A percentile compares a stretch with the other conserved stretches of the same genome.
Evolutionary conservation across 1,140 invertebrate genomes (phyloP).

Genomic region (Nilaparvata lugens): DNA sequence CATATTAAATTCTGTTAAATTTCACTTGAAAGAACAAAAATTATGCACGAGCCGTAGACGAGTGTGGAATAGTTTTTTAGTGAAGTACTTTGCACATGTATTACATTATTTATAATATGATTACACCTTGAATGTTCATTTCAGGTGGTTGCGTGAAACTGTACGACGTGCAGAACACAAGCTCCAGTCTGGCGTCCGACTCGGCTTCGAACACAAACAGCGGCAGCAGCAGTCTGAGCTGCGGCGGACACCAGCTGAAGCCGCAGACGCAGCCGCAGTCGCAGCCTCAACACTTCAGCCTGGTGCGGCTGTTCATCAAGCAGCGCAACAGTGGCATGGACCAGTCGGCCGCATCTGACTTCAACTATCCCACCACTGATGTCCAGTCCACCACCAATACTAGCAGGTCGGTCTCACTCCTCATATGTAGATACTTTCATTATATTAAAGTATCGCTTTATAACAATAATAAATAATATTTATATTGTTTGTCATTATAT

Average conservation of each 20-base stretch:
- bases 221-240: slow-evolving; percentile 33
- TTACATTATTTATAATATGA: too few relatives aligned
- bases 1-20: too few relatives aligned
- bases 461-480: too few relatives aligned
- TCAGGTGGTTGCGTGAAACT: slow-evolving; percentile 44
- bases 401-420: background rate
- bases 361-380: slow-evolving; percentile 12
- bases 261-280: slow-evolving; percentile 38
- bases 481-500: too few relatives aligned
- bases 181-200: slow-evolving; percentile 45
- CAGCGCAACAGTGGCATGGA: slow-evolving; percentile 37
- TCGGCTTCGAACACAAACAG: slow-evolving; percentile 42
- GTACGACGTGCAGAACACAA: slow-evolving; percentile 47
- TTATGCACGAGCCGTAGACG: too few relatives aligned
- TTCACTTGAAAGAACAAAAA: too few relatives aligned
- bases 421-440: too few relatives aligned
- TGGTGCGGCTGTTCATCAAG: slow-evolving; percentile 84
- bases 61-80: too few relatives aligned
- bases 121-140: too few relatives aligned
- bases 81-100: too few relatives aligned
- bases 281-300: slow-evolving; percentile 58
- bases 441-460: too few relatives aligned
- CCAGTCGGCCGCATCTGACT: slow-evolving; percentile 25
- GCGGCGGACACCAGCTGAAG: slow-evolving; percentile 30
- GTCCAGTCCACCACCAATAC: background rate